Evolutionary conservation across 2,113 vertebrate species (phyloP), one percentile per base, ranked within the genome.

Genomic region (Phrynosoma blainvillii): DNA sequence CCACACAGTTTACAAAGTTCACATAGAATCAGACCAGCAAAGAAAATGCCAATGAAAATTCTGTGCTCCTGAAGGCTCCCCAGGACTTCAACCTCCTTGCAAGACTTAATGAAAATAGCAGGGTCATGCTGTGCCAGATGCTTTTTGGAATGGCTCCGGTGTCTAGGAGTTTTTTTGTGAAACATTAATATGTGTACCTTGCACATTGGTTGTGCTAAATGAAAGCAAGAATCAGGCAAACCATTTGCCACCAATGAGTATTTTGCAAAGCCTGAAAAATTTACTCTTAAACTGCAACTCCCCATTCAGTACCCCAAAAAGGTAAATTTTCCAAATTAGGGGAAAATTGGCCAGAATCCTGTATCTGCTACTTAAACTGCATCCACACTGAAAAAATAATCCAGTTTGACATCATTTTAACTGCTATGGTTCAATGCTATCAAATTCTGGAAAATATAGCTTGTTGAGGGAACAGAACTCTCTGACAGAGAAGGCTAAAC

Each of bases 141-240:
- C 77, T 77, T 91, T 91, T 89, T 87, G 91, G 90, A 80, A 76
- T 47, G 78, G 74, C 82, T 47, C 62, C 86, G 76, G 47, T 90
- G 86, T 91, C 87, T 84, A 86, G 87, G 78, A 80, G 11, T 85
- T 85, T 78, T 0, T 76, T 85, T 86, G 92, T 95, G 71, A 93
- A 95, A 94, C 87, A 91, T 95, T 95, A 87, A 96, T 93, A 47
- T 23, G 77, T 4, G 75, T 52, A 65, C 30, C 90, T 84, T 76
- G 36, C 91, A 65, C 86, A 68, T 47, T 56, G 75, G 77, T 89
- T 73, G 2, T 80, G 62, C 40, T 87, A 79, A 77, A 71, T 89
- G 25, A 30, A 27, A 77, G 40, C 18, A 68, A 9, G 56, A n/a
- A 86, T 82, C 91, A 62, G 27, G 68, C 13, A 3, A 30, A 30